Evolutionary conservation across 2,888 invertebrate genomes (phyloP).

Genomic region (Lepidochitona cinerea): DNA sequence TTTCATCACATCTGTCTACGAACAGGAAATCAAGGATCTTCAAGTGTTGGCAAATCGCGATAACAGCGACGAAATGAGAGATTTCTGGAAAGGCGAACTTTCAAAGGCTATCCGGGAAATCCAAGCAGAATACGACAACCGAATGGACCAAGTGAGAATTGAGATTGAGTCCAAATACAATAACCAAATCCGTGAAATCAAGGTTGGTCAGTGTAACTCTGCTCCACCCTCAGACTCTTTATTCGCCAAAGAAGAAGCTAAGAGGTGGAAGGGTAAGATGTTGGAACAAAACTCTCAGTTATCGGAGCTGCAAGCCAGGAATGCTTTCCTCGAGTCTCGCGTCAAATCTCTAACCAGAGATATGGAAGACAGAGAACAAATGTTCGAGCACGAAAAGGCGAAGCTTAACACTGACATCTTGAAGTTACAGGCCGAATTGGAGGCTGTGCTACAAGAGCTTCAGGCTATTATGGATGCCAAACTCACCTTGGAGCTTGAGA

Average conservation of each 20-base stretch:
- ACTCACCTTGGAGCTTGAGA: conserved; percentile 73
- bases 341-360: background rate
- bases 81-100: conserved; percentile 73
- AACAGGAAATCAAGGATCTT: conserved; percentile 70
- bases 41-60: conserved; percentile 70
- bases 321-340: background rate
- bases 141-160: conserved; percentile 64
- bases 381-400: conserved; percentile 21
- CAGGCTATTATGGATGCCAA: conserved; percentile 70
- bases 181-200: conserved; percentile 71
- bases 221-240: conserved; percentile 68
- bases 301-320: conserved; percentile 34
- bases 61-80: conserved; percentile 71
- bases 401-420: conserved; percentile 17
- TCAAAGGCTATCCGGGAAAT: conserved; percentile 71
- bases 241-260: conserved; percentile 70
- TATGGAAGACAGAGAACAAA: conserved; percentile 24
- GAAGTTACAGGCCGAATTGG: conserved; percentile 33
- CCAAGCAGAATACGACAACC: conserved; percentile 71
- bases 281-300: conserved; percentile 29
- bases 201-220: conserved; percentile 68
- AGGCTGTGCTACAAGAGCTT: conserved; percentile 37
- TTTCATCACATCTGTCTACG: conserved; percentile 60
- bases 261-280: conserved; percentile 65
- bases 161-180: conserved; percentile 72